Base-by-base conservation (phyloP, 1,140 invertebrate species). In the Drosophila truncata region DNA sequence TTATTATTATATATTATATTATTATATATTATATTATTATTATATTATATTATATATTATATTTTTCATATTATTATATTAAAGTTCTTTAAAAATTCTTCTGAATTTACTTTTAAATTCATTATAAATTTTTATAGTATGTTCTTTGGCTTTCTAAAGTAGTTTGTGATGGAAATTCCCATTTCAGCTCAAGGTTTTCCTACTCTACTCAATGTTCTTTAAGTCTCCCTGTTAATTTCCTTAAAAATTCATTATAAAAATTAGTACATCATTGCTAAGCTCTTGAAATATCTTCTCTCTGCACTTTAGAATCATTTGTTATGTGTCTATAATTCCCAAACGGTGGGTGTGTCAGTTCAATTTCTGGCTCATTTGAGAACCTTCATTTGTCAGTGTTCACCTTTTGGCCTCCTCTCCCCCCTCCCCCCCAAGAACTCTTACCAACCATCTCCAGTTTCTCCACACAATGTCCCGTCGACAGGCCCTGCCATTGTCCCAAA, bases 321-420 rank as follows among this genome's bases (percentile, higher is more conserved):
- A 41, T 71, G 14, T 33, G 14, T 33, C 2, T 41, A 35, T 47
- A 71, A 70, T 71, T 59, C 42, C 20, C 18, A 59, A 49, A 10
- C 50, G 62, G 33, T 47, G 54, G 25, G 18, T 35, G 23, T 16
- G 16, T 47, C 50, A 59, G 25, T 69, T 72, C 67, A 59, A 60
- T 60, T 60, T 41, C 70, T 72, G 29, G 44, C 23, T 39, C 37
- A 49, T 58, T 59, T 50, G n/a, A 31, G 44, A 25, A 23, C 70
- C 70, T 60, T 72, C 67, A 73, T 73, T 73, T 73, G 67, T 73
- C 70, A 72, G 31, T 37, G 62, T 59, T 76, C 72, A 76, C 61
- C 73, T 76, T 35, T 66, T 54, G 61, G 33, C 20, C 20, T 49
- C n/a, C n/a, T 8, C 20, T 39, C 18, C n/a, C 20, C 20, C 41